These are phyloP conservation scores for Etheostoma cragini DNA, from an alignment of 2,113 vertebrate species.

Conservation along the genomic window DNA sequence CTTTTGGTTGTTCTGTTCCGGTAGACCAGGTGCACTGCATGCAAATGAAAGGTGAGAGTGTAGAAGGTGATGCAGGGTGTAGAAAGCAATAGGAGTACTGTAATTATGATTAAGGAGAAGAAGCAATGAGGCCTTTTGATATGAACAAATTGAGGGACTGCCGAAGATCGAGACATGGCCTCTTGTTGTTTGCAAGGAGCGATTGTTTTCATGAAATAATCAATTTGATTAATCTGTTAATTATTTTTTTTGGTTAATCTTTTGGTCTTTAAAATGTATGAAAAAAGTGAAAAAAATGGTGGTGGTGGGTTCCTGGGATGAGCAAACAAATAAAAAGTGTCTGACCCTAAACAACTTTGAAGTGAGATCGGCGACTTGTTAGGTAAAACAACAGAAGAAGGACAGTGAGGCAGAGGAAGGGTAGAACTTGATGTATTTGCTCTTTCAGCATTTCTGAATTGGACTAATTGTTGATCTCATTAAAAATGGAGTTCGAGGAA, in stretches of 20 bases:
- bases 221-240: not conserved
- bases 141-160: not conserved
- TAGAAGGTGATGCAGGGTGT: not conserved
- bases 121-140: not conserved
- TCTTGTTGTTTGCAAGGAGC: not conserved
- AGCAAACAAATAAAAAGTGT: constrained; percentile 24
- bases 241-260: no score
- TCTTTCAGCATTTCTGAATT: constrained; percentile 83
- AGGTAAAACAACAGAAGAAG: constrained; percentile 29
- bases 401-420: constrained; percentile 23
- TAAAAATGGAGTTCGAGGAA: constrained; percentile 84
- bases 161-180: not conserved
- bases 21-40: constrained; percentile 14
- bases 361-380: constrained; percentile 32
- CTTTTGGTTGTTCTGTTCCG: constrained; percentile 14
- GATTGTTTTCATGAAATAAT: not conserved
- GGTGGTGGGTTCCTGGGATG: not conserved
- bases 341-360: not conserved
- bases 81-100: not conserved
- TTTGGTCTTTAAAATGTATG: no score
- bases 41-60: constrained; percentile 24
- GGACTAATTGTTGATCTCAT: constrained; percentile 88
- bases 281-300: not conserved
- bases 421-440: constrained; percentile 75
- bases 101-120: not conserved